A percentile compares a stretch with the other conserved stretches of the same genome.
These are phyloP conservation scores for Cairina moschata DNA, from an alignment of 2,113 vertebrate genomes.

Conservation along the genomic window DNA sequence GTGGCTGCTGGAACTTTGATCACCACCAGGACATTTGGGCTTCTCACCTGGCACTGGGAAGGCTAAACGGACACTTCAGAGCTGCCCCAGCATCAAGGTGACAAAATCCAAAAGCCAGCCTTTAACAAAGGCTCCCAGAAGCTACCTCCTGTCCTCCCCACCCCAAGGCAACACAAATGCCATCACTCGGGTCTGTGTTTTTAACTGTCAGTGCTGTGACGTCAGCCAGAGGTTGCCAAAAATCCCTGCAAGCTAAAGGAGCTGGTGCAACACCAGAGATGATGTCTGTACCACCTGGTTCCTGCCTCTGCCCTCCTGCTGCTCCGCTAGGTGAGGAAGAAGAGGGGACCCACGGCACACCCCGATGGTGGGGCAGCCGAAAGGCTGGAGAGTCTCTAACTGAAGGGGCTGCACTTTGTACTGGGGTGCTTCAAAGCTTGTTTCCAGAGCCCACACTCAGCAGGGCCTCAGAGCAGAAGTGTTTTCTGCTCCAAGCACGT, in stretches of 20 bases:
- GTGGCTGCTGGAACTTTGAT: neutral
- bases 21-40: neutral
- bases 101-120: fast-evolving
- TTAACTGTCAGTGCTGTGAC: neutral
- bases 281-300: fast-evolving
- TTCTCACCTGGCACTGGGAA: neutral
- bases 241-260: fast-evolving
- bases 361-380: fast-evolving
- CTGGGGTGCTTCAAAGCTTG: fast-evolving
- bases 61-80: neutral
- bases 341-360: fast-evolving
- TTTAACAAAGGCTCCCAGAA: neutral
- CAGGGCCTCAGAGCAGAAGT: fast-evolving
- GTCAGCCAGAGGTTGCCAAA: neutral
- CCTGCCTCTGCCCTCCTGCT: neutral
- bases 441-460: neutral
- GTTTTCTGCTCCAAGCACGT: neutral
- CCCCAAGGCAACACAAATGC: fast-evolving
- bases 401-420: fast-evolving
- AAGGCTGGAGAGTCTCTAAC: fast-evolving
- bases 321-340: neutral
- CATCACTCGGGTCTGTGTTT: neutral
- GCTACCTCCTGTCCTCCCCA: neutral
- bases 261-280: fast-evolving
- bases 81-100: neutral